phyloP scores from a whole-genome alignment of 2,888 invertebrate species.

The Neocrepidodera transversa region DNA sequence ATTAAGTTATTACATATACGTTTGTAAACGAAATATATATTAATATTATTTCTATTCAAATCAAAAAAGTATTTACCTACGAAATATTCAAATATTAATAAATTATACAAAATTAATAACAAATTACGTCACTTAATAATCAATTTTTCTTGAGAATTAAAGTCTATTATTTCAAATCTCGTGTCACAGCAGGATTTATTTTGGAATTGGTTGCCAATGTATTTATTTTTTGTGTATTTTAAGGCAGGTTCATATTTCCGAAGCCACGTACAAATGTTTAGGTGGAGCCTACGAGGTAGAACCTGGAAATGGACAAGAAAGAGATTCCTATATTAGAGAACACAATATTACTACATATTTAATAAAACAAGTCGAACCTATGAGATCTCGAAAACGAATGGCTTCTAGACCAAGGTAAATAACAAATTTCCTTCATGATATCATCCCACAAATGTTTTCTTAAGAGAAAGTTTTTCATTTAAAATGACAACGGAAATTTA shows the following conservation, averaged over 20 bases:
- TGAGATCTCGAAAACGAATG: conserved; percentile 64
- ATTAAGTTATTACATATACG: too few relatives aligned
- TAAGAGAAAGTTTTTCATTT: too few relatives aligned
- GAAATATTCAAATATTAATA: too few relatives aligned
- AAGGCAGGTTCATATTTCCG: conserved; percentile 95
- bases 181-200: too few relatives aligned
- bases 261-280: conserved; percentile 84
- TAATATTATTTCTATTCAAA: too few relatives aligned
- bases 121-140: too few relatives aligned
- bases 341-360: conserved; percentile 88
- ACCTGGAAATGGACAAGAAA: conserved; percentile 83
- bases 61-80: too few relatives aligned
- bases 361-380: conserved; percentile 82
- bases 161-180: too few relatives aligned
- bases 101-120: too few relatives aligned
- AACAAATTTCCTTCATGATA: background rate
- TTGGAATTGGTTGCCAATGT: too few relatives aligned
- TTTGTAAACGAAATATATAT: too few relatives aligned
- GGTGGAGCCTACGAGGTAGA: conserved; percentile 93
- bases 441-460: background rate
- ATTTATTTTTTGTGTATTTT: conserved; percentile 6
- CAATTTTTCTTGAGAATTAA: too few relatives aligned
- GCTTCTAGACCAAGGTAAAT: conserved; percentile 62
- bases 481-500: background rate
- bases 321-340: conserved; percentile 85